Base-by-base conservation (phyloP, 2,888 invertebrate genomes). In the Apamea sordens region DNA sequence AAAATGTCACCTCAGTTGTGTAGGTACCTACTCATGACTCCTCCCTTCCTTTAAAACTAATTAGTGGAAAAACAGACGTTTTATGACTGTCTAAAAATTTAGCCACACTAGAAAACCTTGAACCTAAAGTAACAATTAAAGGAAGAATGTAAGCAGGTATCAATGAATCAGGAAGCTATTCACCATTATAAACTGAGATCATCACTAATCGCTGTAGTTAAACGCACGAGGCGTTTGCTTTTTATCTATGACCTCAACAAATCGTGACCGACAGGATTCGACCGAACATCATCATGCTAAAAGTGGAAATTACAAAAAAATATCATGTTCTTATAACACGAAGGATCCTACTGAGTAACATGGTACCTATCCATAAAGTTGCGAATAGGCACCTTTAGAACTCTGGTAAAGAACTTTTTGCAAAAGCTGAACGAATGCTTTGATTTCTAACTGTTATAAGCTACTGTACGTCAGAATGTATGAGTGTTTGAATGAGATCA, bases 131-230 rank as follows among this genome's bases (percentile, higher is more conserved):
- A 69, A 76, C 76, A 83, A 84, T 82, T 44, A 74, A 82, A 85
- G 72, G 85, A 72, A 75, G 64, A 82, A 69, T 74, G 47, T 61
- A 75, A 81, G 53, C 80, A 75, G 28, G 68, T 63, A 76, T 80
- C 76, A 36, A 77, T 83, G 83, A 86, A 82, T 73, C 76, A 88
- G 89, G 89, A 89, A 89, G 80, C 73, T 77, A 75, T 75, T 76
- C 80, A 69, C 56, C 53, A 75, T 75, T 85, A 75, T 81, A 88
- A 76, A 87, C 83, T 94, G 93, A 93, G 93, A 93, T 94, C 94
- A 94, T 93, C 91, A 76, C 64, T 88, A 86, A 86, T 83, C 78
- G 78, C 68, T 82, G 83, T 83, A 79, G 83, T 88, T 89, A 72
- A 77, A 80, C 68, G 85, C 82, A 82, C 77, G 80, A 85, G 65